Evolutionary conservation across 2,113 vertebrate genomes (phyloP).

Genomic region (Tringa solitaria): DNA sequence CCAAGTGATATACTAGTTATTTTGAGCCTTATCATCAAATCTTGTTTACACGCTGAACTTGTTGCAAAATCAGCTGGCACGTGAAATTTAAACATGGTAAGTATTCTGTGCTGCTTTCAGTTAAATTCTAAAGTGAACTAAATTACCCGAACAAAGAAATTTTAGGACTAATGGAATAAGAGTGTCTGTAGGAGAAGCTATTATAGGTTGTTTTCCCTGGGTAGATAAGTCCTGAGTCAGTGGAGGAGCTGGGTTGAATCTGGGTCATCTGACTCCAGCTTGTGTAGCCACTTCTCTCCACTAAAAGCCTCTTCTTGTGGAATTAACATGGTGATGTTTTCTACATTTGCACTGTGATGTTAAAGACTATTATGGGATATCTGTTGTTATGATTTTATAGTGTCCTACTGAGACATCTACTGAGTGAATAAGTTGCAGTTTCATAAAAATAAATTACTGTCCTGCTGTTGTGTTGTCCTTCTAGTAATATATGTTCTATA

Average conservation of each 20-base stretch:
- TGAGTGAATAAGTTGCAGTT: background rate
- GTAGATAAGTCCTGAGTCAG: background rate
- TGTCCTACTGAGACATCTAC: background rate
- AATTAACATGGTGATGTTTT: background rate
- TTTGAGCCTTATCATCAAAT: background rate
- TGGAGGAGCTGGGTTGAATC: background rate
- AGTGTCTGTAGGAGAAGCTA: slow-evolving; percentile 24
- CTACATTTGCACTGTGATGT: background rate
- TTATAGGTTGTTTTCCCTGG: slow-evolving; percentile 45
- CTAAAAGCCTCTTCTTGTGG: background rate
- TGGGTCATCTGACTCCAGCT: slow-evolving; percentile 29
- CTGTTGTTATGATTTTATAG: background rate
- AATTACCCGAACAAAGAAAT: background rate
- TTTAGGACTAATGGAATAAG: slow-evolving; percentile 23
- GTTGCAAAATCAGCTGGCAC: background rate
- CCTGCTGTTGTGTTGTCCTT: background rate
- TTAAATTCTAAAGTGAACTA: slow-evolving; percentile 7
- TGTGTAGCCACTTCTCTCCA: background rate
- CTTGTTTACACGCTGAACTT: background rate
- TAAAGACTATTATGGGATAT: slow-evolving; percentile 31
- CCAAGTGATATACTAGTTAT: background rate
- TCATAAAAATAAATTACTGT: background rate
- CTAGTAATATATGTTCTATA: background rate
- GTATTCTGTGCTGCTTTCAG: background rate
- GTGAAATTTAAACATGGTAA: background rate